Evolutionary conservation across 1,140 invertebrate genomes (phyloP).

Genomic region (Teleogryllus occipitalis): DNA sequence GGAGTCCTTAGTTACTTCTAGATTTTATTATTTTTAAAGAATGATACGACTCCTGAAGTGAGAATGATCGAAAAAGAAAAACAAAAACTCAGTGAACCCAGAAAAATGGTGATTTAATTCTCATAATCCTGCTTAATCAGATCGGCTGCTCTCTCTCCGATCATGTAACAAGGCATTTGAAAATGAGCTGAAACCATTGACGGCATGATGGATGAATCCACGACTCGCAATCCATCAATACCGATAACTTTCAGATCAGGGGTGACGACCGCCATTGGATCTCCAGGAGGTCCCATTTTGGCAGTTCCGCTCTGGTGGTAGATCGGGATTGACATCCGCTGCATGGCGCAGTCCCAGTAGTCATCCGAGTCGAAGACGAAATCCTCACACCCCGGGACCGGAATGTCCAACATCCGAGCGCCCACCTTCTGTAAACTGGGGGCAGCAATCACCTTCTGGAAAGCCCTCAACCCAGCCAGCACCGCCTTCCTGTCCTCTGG

Average conservation of each 20-base stretch:
- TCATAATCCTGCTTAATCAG: conserved; percentile 42
- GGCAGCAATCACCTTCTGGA: conserved; percentile 49
- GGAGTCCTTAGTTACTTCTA: too few species aligned
- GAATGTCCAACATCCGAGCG: conserved; percentile 34
- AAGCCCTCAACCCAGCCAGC: conserved; percentile 46
- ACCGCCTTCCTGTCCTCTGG: conserved; percentile 41
- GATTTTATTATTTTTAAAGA: too few species aligned
- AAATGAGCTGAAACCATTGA: conserved; percentile 30
- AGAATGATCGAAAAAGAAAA: too few species aligned
- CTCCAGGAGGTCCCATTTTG: conserved; percentile 28
- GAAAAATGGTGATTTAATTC: neutral
- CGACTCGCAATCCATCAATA: conserved; percentile 32
- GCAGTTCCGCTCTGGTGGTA: conserved; percentile 64
- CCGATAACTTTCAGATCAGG: conserved; percentile 30
- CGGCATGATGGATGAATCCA: conserved; percentile 39
- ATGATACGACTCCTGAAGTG: too few species aligned
- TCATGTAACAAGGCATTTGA: conserved; percentile 33
- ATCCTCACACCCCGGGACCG: conserved; percentile 18
- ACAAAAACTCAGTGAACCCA: too few species aligned
- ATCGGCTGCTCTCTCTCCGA: conserved; percentile 42
- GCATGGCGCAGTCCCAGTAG: conserved; percentile 18
- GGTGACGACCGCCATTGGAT: conserved; percentile 20
- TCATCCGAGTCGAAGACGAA: conserved; percentile 12
- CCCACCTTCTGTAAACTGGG: conserved; percentile 46
- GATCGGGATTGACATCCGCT: conserved; percentile 53